Evolutionary conservation across 2,113 vertebrate genomes (phyloP).

Genomic region (Erythrolamprus reginae): DNA sequence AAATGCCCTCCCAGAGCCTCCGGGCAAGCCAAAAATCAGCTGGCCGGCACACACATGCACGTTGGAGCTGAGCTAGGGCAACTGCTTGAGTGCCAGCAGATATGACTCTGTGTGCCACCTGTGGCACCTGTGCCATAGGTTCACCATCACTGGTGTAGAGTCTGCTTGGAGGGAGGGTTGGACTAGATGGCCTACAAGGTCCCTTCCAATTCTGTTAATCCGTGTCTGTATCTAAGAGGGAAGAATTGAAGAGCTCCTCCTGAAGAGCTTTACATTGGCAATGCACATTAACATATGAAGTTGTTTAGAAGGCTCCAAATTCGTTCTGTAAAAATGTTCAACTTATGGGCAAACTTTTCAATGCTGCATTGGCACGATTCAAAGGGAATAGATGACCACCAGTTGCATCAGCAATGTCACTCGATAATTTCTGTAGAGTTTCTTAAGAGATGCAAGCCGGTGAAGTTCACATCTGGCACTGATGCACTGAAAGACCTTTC

Average conservation of each 20-base stretch:
- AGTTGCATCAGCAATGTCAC: neutral
- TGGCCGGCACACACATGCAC: too few species aligned
- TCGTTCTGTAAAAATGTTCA: neutral
- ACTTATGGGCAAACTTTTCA: neutral
- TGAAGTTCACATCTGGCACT: neutral
- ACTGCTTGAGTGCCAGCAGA: too few species aligned
- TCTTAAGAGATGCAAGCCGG: neutral
- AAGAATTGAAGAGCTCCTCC: neutral
- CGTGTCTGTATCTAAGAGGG: too few species aligned
- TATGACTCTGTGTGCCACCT: too few species aligned
- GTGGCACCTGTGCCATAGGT: too few species aligned
- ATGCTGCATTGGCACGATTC: neutral
- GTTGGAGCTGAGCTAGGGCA: too few species aligned
- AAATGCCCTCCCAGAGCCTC: too few species aligned
- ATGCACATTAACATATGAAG: neutral
- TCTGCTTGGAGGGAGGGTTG: too few species aligned
- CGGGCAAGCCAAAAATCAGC: too few species aligned
- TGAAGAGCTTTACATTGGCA: neutral
- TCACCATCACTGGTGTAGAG: too few species aligned
- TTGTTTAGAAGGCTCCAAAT: neutral
- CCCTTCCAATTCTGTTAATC: too few species aligned
- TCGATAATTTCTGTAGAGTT: neutral
- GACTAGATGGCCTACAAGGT: too few species aligned
- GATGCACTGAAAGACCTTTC: neutral
- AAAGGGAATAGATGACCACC: neutral